Conservation (phyloP, 2,888 invertebrate species). For the Taphrorychus bicolor region DNA sequence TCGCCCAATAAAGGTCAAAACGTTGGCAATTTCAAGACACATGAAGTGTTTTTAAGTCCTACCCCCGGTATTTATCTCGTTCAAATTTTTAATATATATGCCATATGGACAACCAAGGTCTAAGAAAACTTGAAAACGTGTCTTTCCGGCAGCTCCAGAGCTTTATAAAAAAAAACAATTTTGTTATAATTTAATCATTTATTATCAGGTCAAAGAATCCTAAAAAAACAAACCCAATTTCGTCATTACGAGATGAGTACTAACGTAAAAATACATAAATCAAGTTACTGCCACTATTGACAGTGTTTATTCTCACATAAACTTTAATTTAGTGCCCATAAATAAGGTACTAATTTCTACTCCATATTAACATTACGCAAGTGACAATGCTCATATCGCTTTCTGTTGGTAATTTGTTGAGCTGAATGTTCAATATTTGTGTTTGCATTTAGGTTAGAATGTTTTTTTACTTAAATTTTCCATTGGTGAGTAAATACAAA, state of each 20-base stretch:
- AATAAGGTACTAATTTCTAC: conserved; percentile 33
- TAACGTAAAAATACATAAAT: conserved; percentile 4
- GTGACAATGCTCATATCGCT: not conserved
- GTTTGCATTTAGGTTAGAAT: not conserved
- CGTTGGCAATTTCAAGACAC: too few relatives aligned
- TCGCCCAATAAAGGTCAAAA: too few relatives aligned
- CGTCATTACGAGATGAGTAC: not conserved
- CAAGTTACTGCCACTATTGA: conserved; percentile 5
- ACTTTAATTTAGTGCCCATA: conserved; percentile 30
- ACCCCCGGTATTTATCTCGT: too few relatives aligned
- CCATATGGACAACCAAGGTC: too few relatives aligned
- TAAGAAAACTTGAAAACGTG: too few relatives aligned
- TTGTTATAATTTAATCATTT: too few relatives aligned
- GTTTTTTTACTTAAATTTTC: not conserved
- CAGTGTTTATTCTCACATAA: conserved; percentile 29
- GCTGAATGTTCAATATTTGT: not conserved
- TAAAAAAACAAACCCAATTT: not conserved
- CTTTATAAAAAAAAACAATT: too few relatives aligned
- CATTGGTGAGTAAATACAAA: not conserved
- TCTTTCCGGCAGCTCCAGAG: too few relatives aligned
- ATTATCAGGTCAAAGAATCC: too few relatives aligned
- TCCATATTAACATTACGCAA: conserved; percentile 15
- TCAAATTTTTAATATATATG: too few relatives aligned
- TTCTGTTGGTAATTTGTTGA: not conserved
- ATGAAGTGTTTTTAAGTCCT: too few relatives aligned